Conservation (phyloP, 2,113 vertebrate species). For the Bubo scandiacus region DNA sequence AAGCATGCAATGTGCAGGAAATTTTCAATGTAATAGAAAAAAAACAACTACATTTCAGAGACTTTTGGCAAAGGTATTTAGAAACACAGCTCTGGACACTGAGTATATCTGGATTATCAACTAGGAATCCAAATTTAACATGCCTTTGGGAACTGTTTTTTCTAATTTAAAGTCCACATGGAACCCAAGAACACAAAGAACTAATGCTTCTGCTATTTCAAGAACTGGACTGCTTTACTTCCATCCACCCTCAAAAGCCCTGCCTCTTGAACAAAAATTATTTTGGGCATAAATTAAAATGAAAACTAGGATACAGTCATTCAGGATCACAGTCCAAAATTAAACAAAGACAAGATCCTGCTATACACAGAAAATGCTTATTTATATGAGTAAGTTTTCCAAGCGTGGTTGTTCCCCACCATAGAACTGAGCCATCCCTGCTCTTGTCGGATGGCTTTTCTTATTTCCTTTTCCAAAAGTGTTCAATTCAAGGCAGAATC, state of each 20-base stretch:
- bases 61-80: constrained; percentile 23
- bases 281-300: not conserved
- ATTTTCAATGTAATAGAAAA: constrained; percentile 1
- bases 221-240: constrained; percentile 26
- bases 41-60: not conserved
- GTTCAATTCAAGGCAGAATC: not conserved
- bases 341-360: not conserved
- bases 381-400: not conserved
- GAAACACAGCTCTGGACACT: not conserved
- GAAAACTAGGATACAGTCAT: not conserved
- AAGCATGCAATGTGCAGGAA: not conserved
- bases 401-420: not conserved
- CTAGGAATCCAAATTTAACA: constrained; percentile 4
- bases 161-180: not conserved
- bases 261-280: not conserved
- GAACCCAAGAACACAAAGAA: constrained; percentile 19
- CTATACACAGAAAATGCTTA: not conserved
- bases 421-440: not conserved
- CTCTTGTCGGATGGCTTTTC: not conserved
- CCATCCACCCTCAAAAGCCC: not conserved
- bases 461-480: not conserved
- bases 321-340: not conserved
- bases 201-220: constrained; percentile 32
- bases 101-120: constrained; percentile 11
- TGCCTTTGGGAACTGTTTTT: constrained; percentile 8